Percentiles rank a stretch among this genome's conserved stretches.
Conservation (phyloP, 2,888 invertebrate genomes). For the Meiosimyza platycephala region DNA sequence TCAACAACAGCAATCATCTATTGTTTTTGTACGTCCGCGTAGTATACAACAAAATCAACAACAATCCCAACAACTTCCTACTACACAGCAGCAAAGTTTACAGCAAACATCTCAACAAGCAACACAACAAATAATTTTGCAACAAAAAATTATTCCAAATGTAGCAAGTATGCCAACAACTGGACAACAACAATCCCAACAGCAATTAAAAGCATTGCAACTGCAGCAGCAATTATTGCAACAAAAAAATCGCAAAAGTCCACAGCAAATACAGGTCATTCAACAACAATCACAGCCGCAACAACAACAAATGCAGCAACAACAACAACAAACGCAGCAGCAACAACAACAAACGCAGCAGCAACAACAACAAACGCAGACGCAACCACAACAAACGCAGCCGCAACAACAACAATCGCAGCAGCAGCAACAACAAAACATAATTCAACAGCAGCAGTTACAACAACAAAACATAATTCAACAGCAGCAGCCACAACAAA, state of each 20-base stretch:
- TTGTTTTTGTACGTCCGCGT: slow-evolving; percentile 60
- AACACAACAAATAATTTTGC: slow-evolving; percentile 60
- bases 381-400: slow-evolving; percentile 20
- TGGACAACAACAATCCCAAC: slow-evolving; percentile 37
- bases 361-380: slow-evolving; percentile 54
- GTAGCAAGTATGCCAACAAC: slow-evolving; percentile 55
- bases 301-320: slow-evolving; percentile 39
- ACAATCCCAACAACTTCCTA: slow-evolving; percentile 48
- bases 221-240: slow-evolving; percentile 46
- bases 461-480: slow-evolving; percentile 47
- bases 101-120: slow-evolving; percentile 43
- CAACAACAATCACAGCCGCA: slow-evolving; percentile 55
- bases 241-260: slow-evolving; percentile 48
- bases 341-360: slow-evolving; percentile 49
- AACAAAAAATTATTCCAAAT: slow-evolving; percentile 62
- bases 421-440: slow-evolving; percentile 27
- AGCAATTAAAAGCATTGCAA: slow-evolving; percentile 42
- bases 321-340: slow-evolving; percentile 48
- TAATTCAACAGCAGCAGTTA: slow-evolving; percentile 44
- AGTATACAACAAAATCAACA: slow-evolving; percentile 50
- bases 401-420: slow-evolving; percentile 27
- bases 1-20: slow-evolving; percentile 52
- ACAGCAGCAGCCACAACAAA: slow-evolving; percentile 51
- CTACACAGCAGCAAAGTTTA: slow-evolving; percentile 38
- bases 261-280: slow-evolving; percentile 44